A percentile compares a stretch with the other conserved stretches of the same genome.
These are phyloP conservation scores for Julus scandinavius DNA, from an alignment of 2,888 invertebrate genomes.

Conservation along the genomic window DNA sequence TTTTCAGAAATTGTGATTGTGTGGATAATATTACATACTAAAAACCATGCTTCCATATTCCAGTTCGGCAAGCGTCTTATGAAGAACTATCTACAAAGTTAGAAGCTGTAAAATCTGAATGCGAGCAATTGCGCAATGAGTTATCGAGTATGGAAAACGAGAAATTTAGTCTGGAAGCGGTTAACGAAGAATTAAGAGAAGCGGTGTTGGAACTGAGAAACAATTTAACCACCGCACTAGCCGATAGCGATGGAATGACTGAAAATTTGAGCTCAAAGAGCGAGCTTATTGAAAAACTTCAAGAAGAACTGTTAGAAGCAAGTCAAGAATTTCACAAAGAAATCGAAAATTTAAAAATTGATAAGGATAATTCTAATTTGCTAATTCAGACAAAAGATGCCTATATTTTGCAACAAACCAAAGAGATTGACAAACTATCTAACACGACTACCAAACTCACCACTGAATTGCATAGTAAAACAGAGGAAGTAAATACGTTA, in stretches of 20 bases:
- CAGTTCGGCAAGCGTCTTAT: not conserved
- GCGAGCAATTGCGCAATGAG: not conserved
- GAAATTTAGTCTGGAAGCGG: not conserved
- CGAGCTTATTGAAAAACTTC: not conserved
- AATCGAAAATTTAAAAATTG: slow-evolving; percentile 69
- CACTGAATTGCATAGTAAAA: not conserved
- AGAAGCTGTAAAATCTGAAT: not conserved
- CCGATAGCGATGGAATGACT: not conserved
- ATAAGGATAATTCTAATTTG: slow-evolving; percentile 55
- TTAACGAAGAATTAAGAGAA: not conserved
- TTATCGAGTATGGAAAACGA: not conserved
- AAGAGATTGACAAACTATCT: not conserved
- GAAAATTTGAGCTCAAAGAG: not conserved
- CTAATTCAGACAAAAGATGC: slow-evolving; percentile 48
- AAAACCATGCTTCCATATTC: not conserved
- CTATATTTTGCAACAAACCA: not conserved
- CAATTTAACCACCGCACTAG: not conserved
- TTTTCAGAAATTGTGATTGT: not conserved
- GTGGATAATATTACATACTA: not conserved
- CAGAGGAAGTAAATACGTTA: not conserved
- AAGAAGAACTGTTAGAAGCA: not conserved
- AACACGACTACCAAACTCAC: not conserved
- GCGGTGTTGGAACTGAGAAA: not conserved
- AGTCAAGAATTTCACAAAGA: slow-evolving; percentile 23
- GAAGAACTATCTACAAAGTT: not conserved